Evolutionary conservation across 2,797 vertebrate genomes (phyloP).

Genomic region (Bradypus variegatus): DNA sequence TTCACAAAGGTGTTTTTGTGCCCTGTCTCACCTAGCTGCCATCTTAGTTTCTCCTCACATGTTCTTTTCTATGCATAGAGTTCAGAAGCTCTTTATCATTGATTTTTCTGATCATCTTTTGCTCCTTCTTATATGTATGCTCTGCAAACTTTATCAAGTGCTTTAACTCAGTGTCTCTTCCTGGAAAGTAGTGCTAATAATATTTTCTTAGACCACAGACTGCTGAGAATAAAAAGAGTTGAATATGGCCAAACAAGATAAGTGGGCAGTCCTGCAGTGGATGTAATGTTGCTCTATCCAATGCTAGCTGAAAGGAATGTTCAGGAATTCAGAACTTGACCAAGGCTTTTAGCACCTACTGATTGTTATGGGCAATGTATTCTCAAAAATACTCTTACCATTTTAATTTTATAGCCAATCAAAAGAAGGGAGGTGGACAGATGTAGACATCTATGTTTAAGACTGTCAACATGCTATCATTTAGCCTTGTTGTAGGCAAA

Average conservation of each 20-base stretch:
- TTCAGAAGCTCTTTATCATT: background rate
- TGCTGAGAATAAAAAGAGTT: background rate
- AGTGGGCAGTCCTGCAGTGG: background rate
- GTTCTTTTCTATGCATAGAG: background rate
- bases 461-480: background rate
- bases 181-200: background rate
- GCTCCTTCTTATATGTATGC: background rate
- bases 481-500: background rate
- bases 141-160: background rate
- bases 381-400: background rate
- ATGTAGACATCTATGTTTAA: background rate
- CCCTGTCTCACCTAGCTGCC: too few relatives aligned
- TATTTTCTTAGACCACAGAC: background rate
- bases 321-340: background rate
- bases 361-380: background rate
- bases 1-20: too few relatives aligned
- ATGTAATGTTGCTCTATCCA: background rate
- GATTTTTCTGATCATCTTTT: background rate
- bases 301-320: too few relatives aligned
- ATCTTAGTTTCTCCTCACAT: too few relatives aligned
- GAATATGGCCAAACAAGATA: background rate
- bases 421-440: too few relatives aligned
- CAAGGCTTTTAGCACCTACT: background rate
- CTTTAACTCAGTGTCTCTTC: background rate
- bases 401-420: background rate